Conservation (phyloP, 1,140 invertebrate genomes). For the Steinernema feltiae region DNA sequence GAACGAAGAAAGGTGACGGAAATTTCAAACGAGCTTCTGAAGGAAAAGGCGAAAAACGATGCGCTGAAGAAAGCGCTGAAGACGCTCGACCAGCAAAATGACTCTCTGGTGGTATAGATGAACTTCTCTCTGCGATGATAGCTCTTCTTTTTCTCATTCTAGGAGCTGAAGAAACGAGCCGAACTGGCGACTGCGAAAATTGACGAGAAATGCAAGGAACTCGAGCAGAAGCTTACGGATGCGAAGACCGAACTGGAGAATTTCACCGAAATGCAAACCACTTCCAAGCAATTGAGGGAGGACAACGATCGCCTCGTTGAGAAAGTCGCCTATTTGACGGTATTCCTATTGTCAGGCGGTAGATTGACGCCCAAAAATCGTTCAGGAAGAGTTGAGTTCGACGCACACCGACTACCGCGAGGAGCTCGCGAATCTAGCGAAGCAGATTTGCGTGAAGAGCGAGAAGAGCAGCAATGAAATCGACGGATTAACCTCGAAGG, state of each 20-base stretch:
- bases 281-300: conserved; percentile 19
- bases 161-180: not conserved
- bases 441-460: conserved; percentile 16
- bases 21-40: conserved; percentile 17
- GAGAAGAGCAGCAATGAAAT: conserved; percentile 20
- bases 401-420: conserved; percentile 31
- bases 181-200: conserved; percentile 17
- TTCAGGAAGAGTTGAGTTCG: conserved; percentile 32
- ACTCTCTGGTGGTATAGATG: not conserved
- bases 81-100: conserved; percentile 29
- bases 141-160: not conserved
- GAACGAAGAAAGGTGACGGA: not conserved
- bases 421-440: conserved; percentile 13
- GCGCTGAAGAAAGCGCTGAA: conserved; percentile 18
- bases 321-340: too few relatives aligned
- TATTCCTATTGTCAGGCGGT: too few relatives aligned
- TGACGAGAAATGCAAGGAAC: conserved; percentile 22
- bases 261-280: conserved; percentile 28
- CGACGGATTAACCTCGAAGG: not conserved
- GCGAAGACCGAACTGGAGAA: conserved; percentile 19
- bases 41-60: conserved; percentile 18
- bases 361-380: not conserved
- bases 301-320: conserved; percentile 24
- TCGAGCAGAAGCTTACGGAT: conserved; percentile 15
- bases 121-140: conserved; percentile 16